Conservation (phyloP, 2,797 vertebrate genomes). For the Yasuhikotakia modesta region DNA sequence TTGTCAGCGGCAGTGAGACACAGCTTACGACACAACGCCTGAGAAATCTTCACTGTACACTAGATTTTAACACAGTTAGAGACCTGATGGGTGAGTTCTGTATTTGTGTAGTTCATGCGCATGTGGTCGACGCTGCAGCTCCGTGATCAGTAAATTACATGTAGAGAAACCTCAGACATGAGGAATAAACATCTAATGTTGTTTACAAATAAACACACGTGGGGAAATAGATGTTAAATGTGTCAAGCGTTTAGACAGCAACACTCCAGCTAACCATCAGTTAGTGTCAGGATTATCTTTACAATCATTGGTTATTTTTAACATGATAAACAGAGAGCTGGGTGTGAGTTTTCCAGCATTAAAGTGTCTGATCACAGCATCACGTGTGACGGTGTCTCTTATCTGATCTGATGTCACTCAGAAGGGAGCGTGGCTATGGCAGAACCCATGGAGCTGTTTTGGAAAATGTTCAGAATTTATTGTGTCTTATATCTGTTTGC, state of each 20-base stretch:
- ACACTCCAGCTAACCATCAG: not conserved
- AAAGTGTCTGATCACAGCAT: not conserved
- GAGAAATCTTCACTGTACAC: not conserved
- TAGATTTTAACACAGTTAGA: too few relatives aligned
- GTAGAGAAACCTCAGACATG: not conserved
- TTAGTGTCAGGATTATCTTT: not conserved
- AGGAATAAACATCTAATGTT: not conserved
- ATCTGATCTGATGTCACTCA: not conserved
- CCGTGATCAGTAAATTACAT: not conserved
- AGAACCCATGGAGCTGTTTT: slow-evolving; percentile 17
- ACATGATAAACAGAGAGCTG: not conserved
- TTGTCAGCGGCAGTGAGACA: not conserved
- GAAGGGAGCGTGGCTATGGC: not conserved
- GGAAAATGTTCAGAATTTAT: slow-evolving; percentile 12
- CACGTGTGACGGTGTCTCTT: not conserved
- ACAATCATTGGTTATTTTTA: not conserved
- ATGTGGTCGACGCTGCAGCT: slow-evolving; percentile 8
- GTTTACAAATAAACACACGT: not conserved
- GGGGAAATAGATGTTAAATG: not conserved
- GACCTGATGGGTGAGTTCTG: not conserved
- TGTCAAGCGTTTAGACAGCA: not conserved
- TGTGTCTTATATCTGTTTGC: not conserved
- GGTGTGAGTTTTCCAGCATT: not conserved
- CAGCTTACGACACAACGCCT: not conserved
- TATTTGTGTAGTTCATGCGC: not conserved